These are phyloP conservation scores for Crossocerus cetratus DNA, from an alignment of 2,888 invertebrate species.

Conservation along the genomic window DNA sequence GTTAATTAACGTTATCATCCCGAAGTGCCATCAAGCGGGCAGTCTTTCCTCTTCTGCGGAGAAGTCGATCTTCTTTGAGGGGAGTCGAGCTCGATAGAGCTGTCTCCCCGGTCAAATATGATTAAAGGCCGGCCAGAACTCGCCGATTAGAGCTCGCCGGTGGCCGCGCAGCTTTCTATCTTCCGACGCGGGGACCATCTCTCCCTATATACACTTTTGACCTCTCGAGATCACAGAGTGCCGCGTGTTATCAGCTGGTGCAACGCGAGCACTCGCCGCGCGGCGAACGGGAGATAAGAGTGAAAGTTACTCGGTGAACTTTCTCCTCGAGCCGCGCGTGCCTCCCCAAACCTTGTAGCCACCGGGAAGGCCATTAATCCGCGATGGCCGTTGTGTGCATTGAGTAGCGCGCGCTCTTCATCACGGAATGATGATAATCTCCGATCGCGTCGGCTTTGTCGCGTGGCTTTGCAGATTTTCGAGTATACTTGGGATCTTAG, in stretches of 20 bases:
- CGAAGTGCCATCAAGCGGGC: neutral
- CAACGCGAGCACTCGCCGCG: constrained; percentile 20
- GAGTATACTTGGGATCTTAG: no score
- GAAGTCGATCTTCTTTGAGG: constrained; percentile 24
- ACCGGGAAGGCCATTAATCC: no score
- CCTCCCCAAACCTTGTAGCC: no score
- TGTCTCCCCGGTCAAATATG: constrained; percentile 45
- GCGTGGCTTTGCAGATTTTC: no score
- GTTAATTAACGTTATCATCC: constrained; percentile 7
- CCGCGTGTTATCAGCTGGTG: constrained; percentile 25
- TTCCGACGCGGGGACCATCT: constrained; percentile 22
- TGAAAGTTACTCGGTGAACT: constrained; percentile 36
- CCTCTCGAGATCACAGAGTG: constrained; percentile 38
- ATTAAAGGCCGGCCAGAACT: constrained; percentile 46
- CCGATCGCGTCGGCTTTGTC: no score
- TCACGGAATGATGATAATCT: no score
- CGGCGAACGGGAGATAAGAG: constrained; percentile 33
- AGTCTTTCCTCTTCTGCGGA: constrained; percentile 1
- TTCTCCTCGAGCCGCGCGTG: constrained; percentile 14
- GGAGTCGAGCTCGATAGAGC: constrained; percentile 19
- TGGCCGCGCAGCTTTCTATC: constrained; percentile 43
- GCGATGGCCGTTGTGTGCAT: no score
- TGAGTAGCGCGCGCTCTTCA: no score
- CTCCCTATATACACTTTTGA: constrained; percentile 43
- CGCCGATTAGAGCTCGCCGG: constrained; percentile 9